Conservation (phyloP, 2,797 vertebrate species). For the Megaceryle alcyon region DNA sequence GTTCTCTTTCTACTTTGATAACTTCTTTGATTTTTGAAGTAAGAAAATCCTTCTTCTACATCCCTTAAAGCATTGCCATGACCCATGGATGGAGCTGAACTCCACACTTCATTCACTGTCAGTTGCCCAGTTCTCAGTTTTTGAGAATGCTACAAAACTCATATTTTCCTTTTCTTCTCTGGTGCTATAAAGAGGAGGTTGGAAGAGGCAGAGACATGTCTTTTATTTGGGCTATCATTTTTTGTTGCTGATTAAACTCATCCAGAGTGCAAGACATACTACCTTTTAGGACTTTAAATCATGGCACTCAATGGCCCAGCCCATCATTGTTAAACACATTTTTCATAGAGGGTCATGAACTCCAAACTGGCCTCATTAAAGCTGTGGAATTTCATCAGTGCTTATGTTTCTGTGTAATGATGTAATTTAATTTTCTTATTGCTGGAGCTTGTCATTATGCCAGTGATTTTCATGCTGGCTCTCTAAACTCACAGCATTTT, state of each 20-base stretch:
- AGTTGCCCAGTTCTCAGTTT: background rate
- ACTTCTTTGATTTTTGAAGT: background rate
- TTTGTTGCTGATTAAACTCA: background rate
- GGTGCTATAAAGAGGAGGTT: background rate
- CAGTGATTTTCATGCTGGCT: conserved; percentile 28
- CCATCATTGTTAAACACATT: background rate
- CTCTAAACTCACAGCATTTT: conserved; percentile 22
- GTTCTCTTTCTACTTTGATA: background rate
- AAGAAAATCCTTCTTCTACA: background rate
- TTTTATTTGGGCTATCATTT: background rate
- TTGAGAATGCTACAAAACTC: background rate
- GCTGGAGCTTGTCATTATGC: conserved; percentile 24
- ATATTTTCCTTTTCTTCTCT: background rate
- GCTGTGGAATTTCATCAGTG: conserved; percentile 38
- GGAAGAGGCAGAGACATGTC: background rate
- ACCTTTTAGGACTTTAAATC: conserved; percentile 15
- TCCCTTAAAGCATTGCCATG: background rate
- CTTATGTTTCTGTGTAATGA: conserved; percentile 44
- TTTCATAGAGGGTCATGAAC: background rate
- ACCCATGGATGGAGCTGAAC: background rate
- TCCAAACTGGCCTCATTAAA: conserved; percentile 28
- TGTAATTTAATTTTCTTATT: conserved; percentile 63
- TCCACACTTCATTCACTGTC: background rate
- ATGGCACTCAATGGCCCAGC: background rate
- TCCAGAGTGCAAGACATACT: background rate